A percentile compares a stretch with the other conserved stretches of the same genome.
Evolutionary conservation across 2,797 vertebrate genomes (phyloP).

Genomic region (Diplodus puntazzo): DNA sequence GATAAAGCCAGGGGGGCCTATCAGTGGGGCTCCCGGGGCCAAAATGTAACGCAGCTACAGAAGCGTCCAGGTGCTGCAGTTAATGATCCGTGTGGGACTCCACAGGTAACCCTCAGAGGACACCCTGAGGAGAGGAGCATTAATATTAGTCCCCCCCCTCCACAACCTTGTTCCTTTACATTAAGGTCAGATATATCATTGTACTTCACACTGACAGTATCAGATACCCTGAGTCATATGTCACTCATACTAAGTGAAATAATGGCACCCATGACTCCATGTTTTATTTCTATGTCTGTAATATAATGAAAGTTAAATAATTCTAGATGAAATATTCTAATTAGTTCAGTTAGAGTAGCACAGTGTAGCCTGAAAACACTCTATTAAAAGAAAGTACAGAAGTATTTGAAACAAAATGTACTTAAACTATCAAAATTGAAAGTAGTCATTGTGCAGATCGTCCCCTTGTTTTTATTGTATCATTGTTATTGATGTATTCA

Average conservation of each 20-base stretch:
- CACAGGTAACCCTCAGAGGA: slow-evolving; percentile 29
- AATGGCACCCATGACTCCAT: background rate
- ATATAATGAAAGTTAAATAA: background rate
- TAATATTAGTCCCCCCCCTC: background rate
- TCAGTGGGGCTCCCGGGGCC: slow-evolving; percentile 36
- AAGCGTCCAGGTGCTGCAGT: no score
- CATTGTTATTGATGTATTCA: background rate
- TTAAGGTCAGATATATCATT: background rate
- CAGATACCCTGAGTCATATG: background rate
- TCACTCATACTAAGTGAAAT: background rate
- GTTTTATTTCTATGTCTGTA: background rate
- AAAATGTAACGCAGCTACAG: background rate
- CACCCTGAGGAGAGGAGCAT: background rate
- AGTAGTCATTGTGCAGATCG: background rate
- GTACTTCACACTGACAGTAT: background rate
- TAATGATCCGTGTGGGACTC: background rate
- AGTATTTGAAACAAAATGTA: background rate
- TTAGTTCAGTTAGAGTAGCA: background rate
- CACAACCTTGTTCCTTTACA: background rate
- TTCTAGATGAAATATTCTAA: no score
- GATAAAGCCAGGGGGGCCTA: background rate
- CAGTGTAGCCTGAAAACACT: background rate
- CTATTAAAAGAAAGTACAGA: background rate
- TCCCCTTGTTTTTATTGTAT: background rate
- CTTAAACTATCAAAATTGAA: background rate